Evolutionary conservation across 2,113 vertebrate genomes (phyloP), one percentile per base, ranked within the genome.

Genomic region (Vanacampus margaritifer): DNA sequence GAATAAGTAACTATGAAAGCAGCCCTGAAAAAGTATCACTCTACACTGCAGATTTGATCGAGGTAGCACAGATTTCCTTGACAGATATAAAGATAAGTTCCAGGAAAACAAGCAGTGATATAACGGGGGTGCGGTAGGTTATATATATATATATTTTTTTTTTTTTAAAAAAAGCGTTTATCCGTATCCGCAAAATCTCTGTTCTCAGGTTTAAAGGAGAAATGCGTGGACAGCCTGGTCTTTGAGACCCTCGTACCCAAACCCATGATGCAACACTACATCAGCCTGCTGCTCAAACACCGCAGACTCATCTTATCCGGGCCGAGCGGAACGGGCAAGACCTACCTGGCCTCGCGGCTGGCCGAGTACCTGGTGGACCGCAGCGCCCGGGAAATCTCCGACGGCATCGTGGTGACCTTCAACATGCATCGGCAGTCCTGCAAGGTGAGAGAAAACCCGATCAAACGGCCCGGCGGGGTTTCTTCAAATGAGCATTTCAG

Each of bases 191-290:
- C 19, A 11, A 46, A 54, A 28, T 37, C 7, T 39, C 68, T 59
- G 12, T 74, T 28, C 56, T 14, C 88, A 99, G 97, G 96, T 82
- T 89, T 99, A 86, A 97, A 96, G 84, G 96, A 99, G 89, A 98
- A 95, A 78, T 96, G 96, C 0, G 96, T 98, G 75, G 97, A 99
- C 90, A 95, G 94, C 86, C 90, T 99, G 74, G 95, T 98, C 72
- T 99, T 99, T 0, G 96, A 99, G 89, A 97, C 96, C 0, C 95
- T 99, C 26, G 94, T 99, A 78, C 97, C 96, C 63, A 99, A 99
- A 91, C 94, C 96, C 63, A 98, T 99, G 97, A 95, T 98, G 93
- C 97, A 99, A 76, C 97, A 99, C 79, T 99, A 99, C 78, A 97
- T 98, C 72, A 95, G 97, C 75, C 93, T 98, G 69, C 91, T 98